Percentiles rank a stretch among this genome's conserved stretches.
Evolutionary conservation across 2,113 vertebrate species (phyloP).

Genomic region (Carlito syrichta): DNA sequence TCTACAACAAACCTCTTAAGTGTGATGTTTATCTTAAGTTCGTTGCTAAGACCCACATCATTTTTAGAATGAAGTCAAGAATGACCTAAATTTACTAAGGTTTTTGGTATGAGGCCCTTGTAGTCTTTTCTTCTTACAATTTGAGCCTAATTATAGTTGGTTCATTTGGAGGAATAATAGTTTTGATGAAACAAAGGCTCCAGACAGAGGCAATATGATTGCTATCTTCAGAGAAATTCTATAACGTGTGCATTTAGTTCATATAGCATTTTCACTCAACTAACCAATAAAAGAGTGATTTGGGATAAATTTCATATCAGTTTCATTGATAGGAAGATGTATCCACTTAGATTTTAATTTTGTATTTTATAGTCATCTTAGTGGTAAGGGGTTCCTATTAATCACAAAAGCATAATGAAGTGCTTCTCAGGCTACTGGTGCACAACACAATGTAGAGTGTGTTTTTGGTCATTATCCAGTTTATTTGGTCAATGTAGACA

Average conservation of each 20-base stretch:
- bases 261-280: neutral
- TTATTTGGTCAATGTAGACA: conserved; percentile 64
- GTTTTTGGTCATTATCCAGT: conserved; percentile 67
- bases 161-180: conserved; percentile 44
- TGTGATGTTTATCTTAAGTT: neutral
- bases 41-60: neutral
- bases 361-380: neutral
- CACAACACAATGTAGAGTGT: conserved; percentile 30
- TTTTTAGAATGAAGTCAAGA: neutral
- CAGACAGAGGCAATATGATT: neutral
- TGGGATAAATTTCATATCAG: neutral
- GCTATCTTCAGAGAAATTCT: conserved; percentile 14
- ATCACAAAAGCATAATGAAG: conserved; percentile 32
- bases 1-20: neutral
- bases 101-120: neutral
- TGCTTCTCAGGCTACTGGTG: neutral
- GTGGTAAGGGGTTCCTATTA: neutral
- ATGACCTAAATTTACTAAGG: neutral
- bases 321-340: neutral
- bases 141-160: conserved; percentile 26
- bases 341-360: conserved; percentile 8
- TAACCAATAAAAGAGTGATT: neutral
- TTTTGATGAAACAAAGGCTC: conserved; percentile 46
- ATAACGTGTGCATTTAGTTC: neutral
- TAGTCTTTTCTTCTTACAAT: conserved; percentile 5